Base-by-base conservation (phyloP, 2,113 vertebrate species). In the Thinocorus orbignyianus region DNA sequence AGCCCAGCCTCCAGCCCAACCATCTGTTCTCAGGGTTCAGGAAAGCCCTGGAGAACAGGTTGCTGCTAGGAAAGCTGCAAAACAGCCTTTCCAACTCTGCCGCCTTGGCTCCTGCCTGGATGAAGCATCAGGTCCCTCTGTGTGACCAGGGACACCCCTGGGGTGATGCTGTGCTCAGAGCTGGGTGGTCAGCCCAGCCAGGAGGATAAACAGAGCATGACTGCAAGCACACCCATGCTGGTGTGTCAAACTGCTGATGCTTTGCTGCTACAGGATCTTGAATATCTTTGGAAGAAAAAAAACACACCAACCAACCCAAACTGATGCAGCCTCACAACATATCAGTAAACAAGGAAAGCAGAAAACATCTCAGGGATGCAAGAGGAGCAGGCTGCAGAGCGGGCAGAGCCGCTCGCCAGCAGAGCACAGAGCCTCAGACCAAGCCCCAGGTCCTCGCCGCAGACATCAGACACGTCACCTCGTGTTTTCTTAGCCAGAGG, bases 11-110 rank as follows among this genome's bases (percentile, higher is more conserved):
- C 86, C 85, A 86, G 86, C 86, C 71, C 88, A 66, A 25, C 76
- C 94, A 95, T 79, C 94, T 95, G 89, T 48, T 92, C 87, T 78
- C 69, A 4, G 81, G 84, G 70, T 52, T 95, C 89, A 82, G 33
- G 17, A 55, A 76, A 79, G 70, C 94, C n/a, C 91, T 39, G 81
- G 93, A 95, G 86, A 64, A 8, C 30, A 79, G 37, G 48, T 7
- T 70, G 76, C 71, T 44, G 58, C 55, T 61, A 13, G 39, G 26
- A 81, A 90, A 92, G 83, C 89, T 81, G 81, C 69, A 84, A 37
- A 92, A 78, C 35, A 42, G 64, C 65, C 72, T 92, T 74, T 48
- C 51, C 81, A 79, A 65, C 83, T 68, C 92, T 70, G 82, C 49
- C 2, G 16, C 91, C 79, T 66, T 4, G 6, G 46, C 58, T 33